Conservation (phyloP, 2,888 invertebrate genomes). For the Orthosia gothica region DNA sequence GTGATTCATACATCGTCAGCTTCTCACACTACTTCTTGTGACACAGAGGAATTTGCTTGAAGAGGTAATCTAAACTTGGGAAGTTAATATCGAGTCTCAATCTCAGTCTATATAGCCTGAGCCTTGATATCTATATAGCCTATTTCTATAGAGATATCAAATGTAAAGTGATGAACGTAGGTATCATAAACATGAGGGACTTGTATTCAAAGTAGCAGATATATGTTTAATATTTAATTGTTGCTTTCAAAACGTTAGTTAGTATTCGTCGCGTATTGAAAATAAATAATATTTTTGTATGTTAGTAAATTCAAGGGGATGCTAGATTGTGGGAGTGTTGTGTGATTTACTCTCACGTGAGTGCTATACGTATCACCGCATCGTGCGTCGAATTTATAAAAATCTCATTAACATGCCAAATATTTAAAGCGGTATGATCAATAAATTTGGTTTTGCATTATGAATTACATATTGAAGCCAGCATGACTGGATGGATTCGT, state of each 20-base stretch:
- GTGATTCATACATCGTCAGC: background rate
- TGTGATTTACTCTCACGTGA: no score
- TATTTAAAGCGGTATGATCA: no score
- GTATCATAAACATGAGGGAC: background rate
- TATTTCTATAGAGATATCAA: no score
- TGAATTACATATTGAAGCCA: no score
- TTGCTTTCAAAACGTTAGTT: background rate
- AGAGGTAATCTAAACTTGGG: background rate
- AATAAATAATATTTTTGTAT: background rate
- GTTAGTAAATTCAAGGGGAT: background rate
- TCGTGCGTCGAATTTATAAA: no score
- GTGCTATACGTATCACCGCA: no score
- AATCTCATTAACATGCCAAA: no score
- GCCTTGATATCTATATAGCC: no score
- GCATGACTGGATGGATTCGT: no score
- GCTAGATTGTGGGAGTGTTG: no score
- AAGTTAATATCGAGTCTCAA: background rate
- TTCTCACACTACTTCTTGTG: background rate
- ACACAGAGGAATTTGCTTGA: background rate
- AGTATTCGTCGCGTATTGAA: background rate
- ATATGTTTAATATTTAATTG: background rate
- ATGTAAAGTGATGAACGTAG: background rate
- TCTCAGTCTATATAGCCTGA: no score
- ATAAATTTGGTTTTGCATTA: no score
- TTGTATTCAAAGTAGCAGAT: background rate